Evolutionary conservation across 2,113 vertebrate species (phyloP), one percentile per base, ranked within the genome.

Genomic region (Nerophis ophidion): DNA sequence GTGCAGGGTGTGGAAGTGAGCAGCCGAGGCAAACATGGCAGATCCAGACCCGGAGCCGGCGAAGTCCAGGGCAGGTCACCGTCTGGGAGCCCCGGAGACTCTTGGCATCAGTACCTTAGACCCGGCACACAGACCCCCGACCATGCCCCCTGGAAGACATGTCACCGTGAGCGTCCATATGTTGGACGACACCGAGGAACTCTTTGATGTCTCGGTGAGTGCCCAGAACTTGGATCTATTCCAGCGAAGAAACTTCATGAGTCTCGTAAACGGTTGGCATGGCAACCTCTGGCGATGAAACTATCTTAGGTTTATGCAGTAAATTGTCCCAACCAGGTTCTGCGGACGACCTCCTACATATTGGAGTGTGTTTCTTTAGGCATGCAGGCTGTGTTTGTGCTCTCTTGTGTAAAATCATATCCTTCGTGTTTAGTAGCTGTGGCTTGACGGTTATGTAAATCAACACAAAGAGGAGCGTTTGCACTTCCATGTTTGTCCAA

Each of bases 71-170:
- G 93, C 95, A 35, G 96, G 93, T 56, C 94, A 92, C 55, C 91
- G 97, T 33, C 87, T 99, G 53, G 95, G 95, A 68, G 92, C 92
- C 73, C 93, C 92, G 0, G 94, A 96, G 75, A 94, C 93, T 57
- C 90, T 93, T 80, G 97, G 95, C 71, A 93, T 99, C 91, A 99
- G 97, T 80, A 97, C 97, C 6, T 84, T 99, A 89, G 97, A 96
- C 83, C 93, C 94, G 1, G 93, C 93, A 57, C 93, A 92, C 85
- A 94, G 92, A 72, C 91, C 87, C 0, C 93, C 94, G 1, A 60
- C 83, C n/a, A 94, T 93, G 65, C 93, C 95, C 68, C 84, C 94
- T 0, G 97, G 97, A 63, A 93, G 96, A 36, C 92, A 91, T 1
- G 50, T 94, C 79, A 90, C 93, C 72, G 83, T 98, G 87, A 95